phyloP scores from a whole-genome alignment of 2,797 vertebrate species.

The Microchirus variegatus region DNA sequence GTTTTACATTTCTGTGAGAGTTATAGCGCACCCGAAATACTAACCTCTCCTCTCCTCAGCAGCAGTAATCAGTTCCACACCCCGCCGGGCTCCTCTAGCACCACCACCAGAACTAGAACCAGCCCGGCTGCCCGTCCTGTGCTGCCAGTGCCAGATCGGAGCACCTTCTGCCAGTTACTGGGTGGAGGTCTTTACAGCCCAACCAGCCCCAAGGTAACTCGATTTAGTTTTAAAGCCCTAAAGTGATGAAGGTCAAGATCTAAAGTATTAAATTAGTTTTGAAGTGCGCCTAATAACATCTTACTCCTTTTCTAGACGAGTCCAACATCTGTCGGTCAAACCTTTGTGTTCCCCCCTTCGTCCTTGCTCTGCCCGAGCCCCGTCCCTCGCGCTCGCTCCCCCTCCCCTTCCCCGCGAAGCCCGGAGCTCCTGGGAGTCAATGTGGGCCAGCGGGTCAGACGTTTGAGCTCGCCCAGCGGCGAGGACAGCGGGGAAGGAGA shows the following conservation, averaged over 20 bases:
- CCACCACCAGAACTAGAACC: conserved; percentile 64
- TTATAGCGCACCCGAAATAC: too few relatives aligned
- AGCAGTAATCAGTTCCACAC: conserved; percentile 75
- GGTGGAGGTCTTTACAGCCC: conserved; percentile 83
- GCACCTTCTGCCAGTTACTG: conserved; percentile 74
- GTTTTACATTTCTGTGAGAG: too few relatives aligned
- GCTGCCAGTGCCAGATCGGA: conserved; percentile 76
- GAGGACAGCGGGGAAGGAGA: conserved; percentile 71
- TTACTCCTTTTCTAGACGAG: conserved; percentile 46
- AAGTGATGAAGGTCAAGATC: too few relatives aligned
- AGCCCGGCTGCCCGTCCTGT: conserved; percentile 71
- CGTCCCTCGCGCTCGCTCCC: conserved; percentile 72
- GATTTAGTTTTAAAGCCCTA: neutral
- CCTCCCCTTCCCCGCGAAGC: conserved; percentile 74
- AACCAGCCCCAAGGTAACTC: conserved; percentile 69
- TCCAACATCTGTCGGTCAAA: conserved; percentile 53
- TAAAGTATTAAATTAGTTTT: neutral
- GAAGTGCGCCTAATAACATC: neutral
- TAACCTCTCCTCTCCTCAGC: neutral
- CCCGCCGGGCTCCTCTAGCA: conserved; percentile 66
- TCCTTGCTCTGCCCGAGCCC: conserved; percentile 62
- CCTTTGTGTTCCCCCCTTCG: conserved; percentile 65
- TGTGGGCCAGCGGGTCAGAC: conserved; percentile 78
- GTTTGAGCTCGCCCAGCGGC: conserved; percentile 77
- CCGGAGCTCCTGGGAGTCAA: conserved; percentile 80